phyloP scores from a whole-genome alignment of 2,113 vertebrate species.

The Perca flavescens region DNA sequence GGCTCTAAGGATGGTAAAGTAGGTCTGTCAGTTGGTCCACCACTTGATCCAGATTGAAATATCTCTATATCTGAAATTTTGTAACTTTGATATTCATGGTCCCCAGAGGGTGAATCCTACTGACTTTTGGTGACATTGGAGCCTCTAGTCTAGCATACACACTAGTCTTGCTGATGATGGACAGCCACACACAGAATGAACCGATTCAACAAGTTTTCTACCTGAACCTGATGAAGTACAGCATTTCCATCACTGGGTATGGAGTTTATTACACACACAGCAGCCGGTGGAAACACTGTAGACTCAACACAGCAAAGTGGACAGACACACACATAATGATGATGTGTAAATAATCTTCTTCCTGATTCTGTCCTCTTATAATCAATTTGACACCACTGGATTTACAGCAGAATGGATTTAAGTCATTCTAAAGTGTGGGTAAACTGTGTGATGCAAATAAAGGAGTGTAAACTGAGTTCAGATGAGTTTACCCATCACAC shows the following conservation, averaged over 20 bases:
- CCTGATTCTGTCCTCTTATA: background rate
- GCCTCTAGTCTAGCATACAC: too few relatives aligned
- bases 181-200: background rate
- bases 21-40: too few relatives aligned
- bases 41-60: too few relatives aligned
- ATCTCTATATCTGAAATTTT: too few relatives aligned
- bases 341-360: background rate
- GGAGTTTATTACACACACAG: background rate
- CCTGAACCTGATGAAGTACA: background rate
- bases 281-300: constrained; percentile 40
- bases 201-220: constrained; percentile 20
- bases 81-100: background rate
- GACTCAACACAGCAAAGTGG: constrained; percentile 67
- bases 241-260: background rate
- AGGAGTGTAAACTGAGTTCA: constrained; percentile 6
- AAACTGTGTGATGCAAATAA: constrained; percentile 1
- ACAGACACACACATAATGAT: background rate
- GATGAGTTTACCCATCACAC: constrained; percentile 19
- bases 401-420: background rate
- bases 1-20: too few relatives aligned
- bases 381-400: background rate
- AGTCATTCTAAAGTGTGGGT: background rate
- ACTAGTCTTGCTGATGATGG: background rate
- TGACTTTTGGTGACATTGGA: too few relatives aligned
- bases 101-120: background rate